phyloP scores from a whole-genome alignment of 2,888 invertebrate genomes.

The Tuta absoluta region DNA sequence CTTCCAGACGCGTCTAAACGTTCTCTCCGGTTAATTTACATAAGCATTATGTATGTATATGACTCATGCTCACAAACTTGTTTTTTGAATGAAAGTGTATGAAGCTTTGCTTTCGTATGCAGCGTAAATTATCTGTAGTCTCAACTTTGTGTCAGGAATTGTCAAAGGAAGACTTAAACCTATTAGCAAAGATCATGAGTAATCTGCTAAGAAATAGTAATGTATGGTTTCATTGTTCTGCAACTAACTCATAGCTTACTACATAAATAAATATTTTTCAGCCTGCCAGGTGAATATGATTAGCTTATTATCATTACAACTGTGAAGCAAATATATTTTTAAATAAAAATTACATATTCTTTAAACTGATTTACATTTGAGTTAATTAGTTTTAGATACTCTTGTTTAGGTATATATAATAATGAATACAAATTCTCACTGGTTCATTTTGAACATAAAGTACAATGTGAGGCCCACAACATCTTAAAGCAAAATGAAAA shows the following conservation, averaged over 20 bases:
- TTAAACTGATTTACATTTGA: too few species aligned
- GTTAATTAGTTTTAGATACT: too few species aligned
- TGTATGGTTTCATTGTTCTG: neutral
- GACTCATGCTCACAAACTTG: conserved; percentile 52
- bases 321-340: too few species aligned
- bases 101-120: conserved; percentile 35
- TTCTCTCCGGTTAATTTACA: conserved; percentile 39
- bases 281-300: too few species aligned
- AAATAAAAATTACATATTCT: too few species aligned
- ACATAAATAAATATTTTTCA: too few species aligned
- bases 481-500: too few species aligned
- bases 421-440: too few species aligned
- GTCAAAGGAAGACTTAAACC: neutral
- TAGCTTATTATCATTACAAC: too few species aligned
- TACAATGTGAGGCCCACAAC: too few species aligned
- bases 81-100: conserved; percentile 35
- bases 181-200: neutral
- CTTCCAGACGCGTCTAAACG: conserved; percentile 27
- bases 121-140: conserved; percentile 27
- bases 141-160: neutral
- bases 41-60: conserved; percentile 50
- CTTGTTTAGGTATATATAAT: too few species aligned
- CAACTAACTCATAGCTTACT: neutral
- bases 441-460: too few species aligned
- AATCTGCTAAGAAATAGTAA: neutral